Base-by-base conservation (phyloP, 2,888 invertebrate species). In the Monoplex corrugatus region DNA sequence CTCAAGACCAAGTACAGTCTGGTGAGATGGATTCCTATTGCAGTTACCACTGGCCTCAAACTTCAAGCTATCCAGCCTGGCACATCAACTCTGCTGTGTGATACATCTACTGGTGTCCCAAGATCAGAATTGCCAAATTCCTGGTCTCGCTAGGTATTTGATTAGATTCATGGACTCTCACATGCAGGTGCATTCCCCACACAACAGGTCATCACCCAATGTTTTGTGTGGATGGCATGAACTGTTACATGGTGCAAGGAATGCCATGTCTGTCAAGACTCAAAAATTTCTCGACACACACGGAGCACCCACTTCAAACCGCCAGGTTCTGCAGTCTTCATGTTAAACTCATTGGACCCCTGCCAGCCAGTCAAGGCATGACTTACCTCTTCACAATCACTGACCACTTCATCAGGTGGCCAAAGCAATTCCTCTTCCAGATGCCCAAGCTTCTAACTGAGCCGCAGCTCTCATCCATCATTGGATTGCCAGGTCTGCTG, bases 321-420 rank as follows among this genome's bases (percentile, higher is more conserved):
- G 16, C 72, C 72, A 0, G 72, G 35, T 72, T 72, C 72, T 72
- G 72, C 72, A 72, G 72, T 72, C 35, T 72, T 3, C 72, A 72
- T 32, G 72, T 72, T 5, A 35, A 72, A 1, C 72, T 72, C 35
- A 35, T 72, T 72, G 72, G 72, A 16, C 35, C 0, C 8, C 72
- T 72, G 72, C 72, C 72, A 72, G 35, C 72, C 72, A 72, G 72
- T 19, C 72, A 72, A 35, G 35, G 72, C 72, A 72, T 72, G 72
- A 72, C 72, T 10, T 72, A 72, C 35, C 72, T 72, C 6, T 35
- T n/a, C n/a, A n/a, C n/a, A n/a, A n/a, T n/a, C n/a, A n/a, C n/a
- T n/a, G n/a, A n/a, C n/a, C n/a, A n/a, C n/a, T n/a, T n/a, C n/a
- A n/a, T n/a, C n/a, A n/a, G n/a, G n/a, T n/a, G n/a, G n/a, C n/a